Evolutionary conservation across 2,888 invertebrate species (phyloP), one percentile per base, ranked within the genome.

Genomic region (Microplitis manilae): DNA sequence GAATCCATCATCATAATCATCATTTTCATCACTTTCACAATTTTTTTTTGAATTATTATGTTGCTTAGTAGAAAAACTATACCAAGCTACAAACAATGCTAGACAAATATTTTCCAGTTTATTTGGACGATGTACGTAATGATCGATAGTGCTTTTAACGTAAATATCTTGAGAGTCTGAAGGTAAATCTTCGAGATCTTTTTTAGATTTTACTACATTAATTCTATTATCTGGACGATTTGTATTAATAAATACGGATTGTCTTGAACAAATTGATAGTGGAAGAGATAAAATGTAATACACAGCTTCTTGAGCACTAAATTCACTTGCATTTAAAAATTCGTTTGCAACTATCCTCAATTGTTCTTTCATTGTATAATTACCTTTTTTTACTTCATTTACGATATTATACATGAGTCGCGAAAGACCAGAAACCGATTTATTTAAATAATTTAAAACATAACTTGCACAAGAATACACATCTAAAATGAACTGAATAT

Each of bases 221-320:
- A 77, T 76, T 68, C 79, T 60, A 74, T 81, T 77, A 15, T 70
- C 61, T 75, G 75, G 41, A 30, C 75, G 72, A 71, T 59, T 74
- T 62, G 81, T 82, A 72, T 81, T 75, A 50, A 83, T 83, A 68
- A 75, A 83, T 17, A 80, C 78, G 15, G 67, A 30, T 80, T 81
- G 68, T 41, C 41, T 7, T 41, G 41, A 41, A 41, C 72, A 81
- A 62, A 81, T 77, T 7, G 80, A 81, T 39, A 83, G 17, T 20
- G 82, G 81, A 9, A 85, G 67, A 2, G 79, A 75, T 60, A 85
- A 75, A 13, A 81, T 72, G 73, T 78, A 81, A 78, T 83, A 84
- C 69, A 79, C 76, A 39, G 80, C 83, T 79, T 85, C 82, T 81
- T 83, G 84, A 9, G 82, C 77, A 62, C 80, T 81, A 74, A 84